These are phyloP conservation scores for Amblyopsis rosae DNA, from an alignment of 2,113 vertebrate genomes.

Conservation along the genomic window DNA sequence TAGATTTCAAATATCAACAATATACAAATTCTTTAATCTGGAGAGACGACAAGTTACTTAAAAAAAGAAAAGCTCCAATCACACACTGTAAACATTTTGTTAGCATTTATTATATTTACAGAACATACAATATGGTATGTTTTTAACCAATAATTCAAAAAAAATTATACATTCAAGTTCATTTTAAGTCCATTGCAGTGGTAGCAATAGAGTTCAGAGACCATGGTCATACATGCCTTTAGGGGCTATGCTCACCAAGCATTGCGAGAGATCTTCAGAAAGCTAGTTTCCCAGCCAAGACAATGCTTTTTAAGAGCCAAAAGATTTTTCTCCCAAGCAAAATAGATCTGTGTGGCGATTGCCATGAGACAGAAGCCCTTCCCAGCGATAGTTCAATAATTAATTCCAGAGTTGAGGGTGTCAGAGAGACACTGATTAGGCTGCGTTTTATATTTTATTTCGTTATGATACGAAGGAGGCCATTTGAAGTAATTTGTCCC, in stretches of 20 bases:
- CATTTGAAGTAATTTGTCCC: conserved; percentile 99
- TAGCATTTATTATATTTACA: too few species aligned
- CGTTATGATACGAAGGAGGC: conserved; percentile 99
- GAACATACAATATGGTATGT: too few species aligned
- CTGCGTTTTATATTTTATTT: conserved; percentile 94
- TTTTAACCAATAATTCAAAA: not conserved
- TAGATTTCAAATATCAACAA: too few species aligned
- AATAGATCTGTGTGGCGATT: conserved; percentile 83
- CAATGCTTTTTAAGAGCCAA: conserved; percentile 72
- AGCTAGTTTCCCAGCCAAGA: conserved; percentile 54
- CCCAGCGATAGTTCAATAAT: conserved; percentile 91
- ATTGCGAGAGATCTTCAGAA: conserved; percentile 27
- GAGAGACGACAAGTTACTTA: too few species aligned
- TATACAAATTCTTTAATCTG: too few species aligned
- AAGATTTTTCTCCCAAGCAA: conserved; percentile 75
- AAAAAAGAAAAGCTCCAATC: too few species aligned
- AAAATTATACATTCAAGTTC: conserved; percentile 44
- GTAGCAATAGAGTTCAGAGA: conserved; percentile 41
- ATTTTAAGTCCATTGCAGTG: conserved; percentile 59
- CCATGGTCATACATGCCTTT: conserved; percentile 54
- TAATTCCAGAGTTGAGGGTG: conserved; percentile 98
- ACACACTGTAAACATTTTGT: too few species aligned
- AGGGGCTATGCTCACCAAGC: conserved; percentile 50
- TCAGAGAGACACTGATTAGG: conserved; percentile 96
- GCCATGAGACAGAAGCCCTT: conserved; percentile 82